A percentile compares a stretch with the other conserved stretches of the same genome.
phyloP scores from a whole-genome alignment of 1,140 invertebrate genomes.

The Saccostrea glomerata region DNA sequence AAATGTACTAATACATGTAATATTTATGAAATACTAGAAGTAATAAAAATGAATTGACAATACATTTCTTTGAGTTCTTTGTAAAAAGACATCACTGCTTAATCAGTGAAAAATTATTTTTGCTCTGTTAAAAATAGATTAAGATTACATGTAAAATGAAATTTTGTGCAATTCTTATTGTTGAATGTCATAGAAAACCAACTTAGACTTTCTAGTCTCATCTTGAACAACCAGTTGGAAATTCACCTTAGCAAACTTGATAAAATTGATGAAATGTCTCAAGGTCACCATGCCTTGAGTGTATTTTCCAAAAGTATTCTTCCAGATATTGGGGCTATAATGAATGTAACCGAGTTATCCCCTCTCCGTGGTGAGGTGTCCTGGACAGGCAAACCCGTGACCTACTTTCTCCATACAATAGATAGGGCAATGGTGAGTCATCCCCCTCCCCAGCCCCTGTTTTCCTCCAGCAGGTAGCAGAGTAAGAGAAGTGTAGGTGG shows the following conservation, averaged over 20 bases:
- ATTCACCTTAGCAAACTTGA: background rate
- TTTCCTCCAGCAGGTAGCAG: constrained; percentile 40
- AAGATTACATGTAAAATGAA: too few relatives aligned
- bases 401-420: constrained; percentile 97
- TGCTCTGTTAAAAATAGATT: too few relatives aligned
- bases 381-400: constrained; percentile 98
- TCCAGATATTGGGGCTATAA: constrained; percentile 96
- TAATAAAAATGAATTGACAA: too few relatives aligned
- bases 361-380: constrained; percentile 96
- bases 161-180: too few relatives aligned
- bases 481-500: background rate
- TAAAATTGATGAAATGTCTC: background rate
- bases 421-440: constrained; percentile 81
- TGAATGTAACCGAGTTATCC: constrained; percentile 97
- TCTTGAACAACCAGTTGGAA: background rate
- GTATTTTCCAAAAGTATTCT: constrained; percentile 38
- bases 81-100: too few relatives aligned
- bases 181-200: background rate
- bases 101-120: too few relatives aligned
- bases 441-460: constrained; percentile 17
- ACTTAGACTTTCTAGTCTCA: background rate
- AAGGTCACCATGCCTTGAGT: background rate
- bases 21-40: too few relatives aligned
- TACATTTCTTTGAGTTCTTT: too few relatives aligned
- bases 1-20: too few relatives aligned